phyloP scores from a whole-genome alignment of 2,888 invertebrate genomes.

The Leucophora obtusa region DNA sequence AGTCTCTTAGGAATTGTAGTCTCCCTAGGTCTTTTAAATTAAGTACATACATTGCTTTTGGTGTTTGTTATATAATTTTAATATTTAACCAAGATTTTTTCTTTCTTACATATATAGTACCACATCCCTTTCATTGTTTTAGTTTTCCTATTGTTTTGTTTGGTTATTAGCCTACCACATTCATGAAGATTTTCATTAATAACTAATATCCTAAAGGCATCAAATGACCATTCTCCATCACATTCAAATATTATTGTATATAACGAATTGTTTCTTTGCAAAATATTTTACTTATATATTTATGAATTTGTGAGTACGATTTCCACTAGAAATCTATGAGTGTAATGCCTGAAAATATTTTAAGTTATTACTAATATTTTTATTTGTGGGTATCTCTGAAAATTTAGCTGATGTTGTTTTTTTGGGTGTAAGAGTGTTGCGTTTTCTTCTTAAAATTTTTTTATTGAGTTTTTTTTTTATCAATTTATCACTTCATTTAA shows the following conservation, averaged over 20 bases:
- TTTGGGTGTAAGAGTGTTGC: no score
- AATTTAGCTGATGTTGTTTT: no score
- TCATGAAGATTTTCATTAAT: neutral
- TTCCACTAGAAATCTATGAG: no score
- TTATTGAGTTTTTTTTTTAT: no score
- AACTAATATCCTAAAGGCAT: neutral
- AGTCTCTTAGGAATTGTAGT: slow-evolving; percentile 24
- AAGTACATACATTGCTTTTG: neutral
- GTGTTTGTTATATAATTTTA: neutral
- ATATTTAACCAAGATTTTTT: neutral
- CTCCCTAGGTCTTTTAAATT: neutral
- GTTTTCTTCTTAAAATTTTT: no score
- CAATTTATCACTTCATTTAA: no score
- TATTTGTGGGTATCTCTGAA: no score
- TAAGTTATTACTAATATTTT: no score
- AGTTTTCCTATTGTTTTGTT: neutral
- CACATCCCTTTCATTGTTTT: neutral
- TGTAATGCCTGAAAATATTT: no score
- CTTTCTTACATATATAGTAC: neutral
- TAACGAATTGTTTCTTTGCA: no score
- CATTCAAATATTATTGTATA: neutral
- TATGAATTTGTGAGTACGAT: no score
- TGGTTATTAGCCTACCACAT: neutral
- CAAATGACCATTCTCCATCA: neutral
- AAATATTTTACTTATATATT: no score